Base-by-base conservation (phyloP, 2,888 invertebrate species). In the Nomada ferruginata region DNA sequence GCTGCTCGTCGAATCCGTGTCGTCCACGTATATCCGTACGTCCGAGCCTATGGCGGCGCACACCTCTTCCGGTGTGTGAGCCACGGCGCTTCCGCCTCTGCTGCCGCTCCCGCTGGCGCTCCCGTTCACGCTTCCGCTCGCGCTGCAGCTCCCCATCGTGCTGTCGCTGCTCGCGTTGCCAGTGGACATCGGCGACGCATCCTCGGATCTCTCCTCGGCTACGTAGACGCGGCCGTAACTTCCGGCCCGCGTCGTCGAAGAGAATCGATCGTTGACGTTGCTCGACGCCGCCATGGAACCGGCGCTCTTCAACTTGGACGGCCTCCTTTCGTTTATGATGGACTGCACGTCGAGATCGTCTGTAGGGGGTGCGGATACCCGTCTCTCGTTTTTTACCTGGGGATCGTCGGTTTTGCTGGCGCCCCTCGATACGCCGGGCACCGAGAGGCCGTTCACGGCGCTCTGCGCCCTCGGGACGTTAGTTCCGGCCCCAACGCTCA, bases 281-380 rank as follows among this genome's bases (percentile, higher is more conserved):
- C 73, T 65, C 65, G 77, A 50, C 18, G 57, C 68, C 2, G 53
- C 78, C 23, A 55, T 55, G 15, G 76, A 70, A 3, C 69, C 61
- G 5, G 80, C 87, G 53, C 86, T 85, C 69, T 91, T 93, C 60
- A 93, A 76, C 76, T 90, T 92, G 80, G 93, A 91, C 82, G 93
- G 93, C 76, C 93, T 91, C 76, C 93, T 89, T 88, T 93, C 93
- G 87, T 93, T 93, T 65, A 93, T 93, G 53, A 93, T 84, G 7
- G 93, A 93, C 74, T 93, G 93, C 63, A 93, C 93, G 85, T 93
- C 93, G 36, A 93, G 81, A 52, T 92, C 91, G 50, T 90, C 90
- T 20, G 52, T 66, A 42, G 75, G 78, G 29, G 85, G 82, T 2
- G 65, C 59, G 11, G 77, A 64, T 18, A 73, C 72, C 1, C 83